Evolutionary conservation across 2,888 invertebrate genomes (phyloP).

Genomic region (Campoplex nolae): DNA sequence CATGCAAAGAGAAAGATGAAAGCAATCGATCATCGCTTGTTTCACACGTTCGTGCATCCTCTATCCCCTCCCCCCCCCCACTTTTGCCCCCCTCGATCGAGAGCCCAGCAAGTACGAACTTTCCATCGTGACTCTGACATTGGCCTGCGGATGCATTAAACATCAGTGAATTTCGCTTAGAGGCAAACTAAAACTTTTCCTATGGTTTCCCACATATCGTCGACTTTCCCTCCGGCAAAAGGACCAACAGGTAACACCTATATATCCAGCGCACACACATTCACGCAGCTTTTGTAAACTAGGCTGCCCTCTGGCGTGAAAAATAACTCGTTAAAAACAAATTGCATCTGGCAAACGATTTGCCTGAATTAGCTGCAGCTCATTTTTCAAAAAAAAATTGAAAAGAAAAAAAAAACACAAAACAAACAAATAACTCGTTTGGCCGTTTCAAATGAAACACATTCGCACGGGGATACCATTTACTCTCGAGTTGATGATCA

Average conservation of each 20-base stretch:
- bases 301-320: background rate
- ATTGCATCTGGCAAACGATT: background rate
- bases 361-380: background rate
- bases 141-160: conserved; percentile 24
- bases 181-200: conserved; percentile 33
- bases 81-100: conserved; percentile 38
- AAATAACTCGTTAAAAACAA: background rate
- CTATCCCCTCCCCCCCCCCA: background rate
- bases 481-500: background rate
- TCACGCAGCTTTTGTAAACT: background rate
- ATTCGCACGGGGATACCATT: background rate
- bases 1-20: conserved; percentile 50
- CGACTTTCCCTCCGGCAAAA: conserved; percentile 19
- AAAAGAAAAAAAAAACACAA: no score
- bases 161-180: conserved; percentile 21
- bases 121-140: conserved; percentile 62
- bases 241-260: conserved; percentile 17
- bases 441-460: background rate
- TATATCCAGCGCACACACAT: background rate
- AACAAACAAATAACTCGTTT: background rate
- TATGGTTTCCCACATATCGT: conserved; percentile 5
- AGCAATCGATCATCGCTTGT: conserved; percentile 55
- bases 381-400: background rate
- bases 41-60: conserved; percentile 24
- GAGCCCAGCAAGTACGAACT: conserved; percentile 33